Percentiles rank a stretch among this genome's conserved stretches.
These are phyloP conservation scores for Atopsyche davidsoni DNA, from an alignment of 1,140 invertebrate species.

Conservation along the genomic window DNA sequence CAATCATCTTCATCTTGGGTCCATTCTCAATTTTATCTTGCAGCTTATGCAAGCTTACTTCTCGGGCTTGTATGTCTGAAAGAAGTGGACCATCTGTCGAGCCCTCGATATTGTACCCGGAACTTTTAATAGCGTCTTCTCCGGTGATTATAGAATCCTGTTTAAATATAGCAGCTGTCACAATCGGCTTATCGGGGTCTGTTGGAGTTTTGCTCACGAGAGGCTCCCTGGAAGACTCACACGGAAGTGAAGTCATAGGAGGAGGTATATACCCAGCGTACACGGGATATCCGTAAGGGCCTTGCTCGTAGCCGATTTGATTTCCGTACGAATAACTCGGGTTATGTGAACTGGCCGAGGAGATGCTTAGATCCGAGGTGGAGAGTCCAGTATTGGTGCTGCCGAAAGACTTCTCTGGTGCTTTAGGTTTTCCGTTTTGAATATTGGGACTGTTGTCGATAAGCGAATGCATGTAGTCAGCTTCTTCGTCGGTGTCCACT, in stretches of 20 bases:
- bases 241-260: conserved; percentile 41
- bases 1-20: conserved; percentile 27
- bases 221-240: conserved; percentile 47
- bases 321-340: conserved; percentile 70
- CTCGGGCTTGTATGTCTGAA: conserved; percentile 46
- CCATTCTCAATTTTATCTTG: conserved; percentile 38
- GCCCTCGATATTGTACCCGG: conserved; percentile 46
- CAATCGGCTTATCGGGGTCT: conserved; percentile 56
- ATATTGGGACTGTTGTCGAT: conserved; percentile 45
- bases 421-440: conserved; percentile 35
- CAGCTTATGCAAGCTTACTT: conserved; percentile 43
- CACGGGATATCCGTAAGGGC: conserved; percentile 60
- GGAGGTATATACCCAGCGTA: conserved; percentile 50
- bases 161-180: conserved; percentile 60
- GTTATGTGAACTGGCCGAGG: conserved; percentile 60
- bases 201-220: conserved; percentile 44
- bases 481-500: conserved; percentile 36
- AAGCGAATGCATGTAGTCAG: conserved; percentile 34
- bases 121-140: conserved; percentile 41
- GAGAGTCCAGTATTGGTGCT: conserved; percentile 64
- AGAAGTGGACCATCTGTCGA: conserved; percentile 45
- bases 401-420: conserved; percentile 37
- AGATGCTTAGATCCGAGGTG: conserved; percentile 68
- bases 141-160: conserved; percentile 49
- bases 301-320: conserved; percentile 68